Percentiles rank a stretch among this genome's conserved stretches.
Evolutionary conservation across 1,140 invertebrate species (phyloP).

Genomic region (Pogonomyrmex barbatus): DNA sequence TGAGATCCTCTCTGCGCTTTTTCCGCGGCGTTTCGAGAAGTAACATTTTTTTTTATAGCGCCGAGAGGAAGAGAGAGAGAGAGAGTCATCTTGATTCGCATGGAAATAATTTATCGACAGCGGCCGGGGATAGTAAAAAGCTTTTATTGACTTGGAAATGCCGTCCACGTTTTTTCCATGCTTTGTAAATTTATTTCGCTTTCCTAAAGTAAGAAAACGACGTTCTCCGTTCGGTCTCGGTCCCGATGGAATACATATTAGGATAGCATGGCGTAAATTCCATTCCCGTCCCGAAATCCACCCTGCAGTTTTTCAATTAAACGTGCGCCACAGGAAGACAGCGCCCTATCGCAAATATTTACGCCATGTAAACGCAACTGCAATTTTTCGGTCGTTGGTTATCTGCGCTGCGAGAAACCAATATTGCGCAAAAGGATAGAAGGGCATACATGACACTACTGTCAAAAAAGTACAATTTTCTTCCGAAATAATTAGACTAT

Average conservation of each 20-base stretch:
- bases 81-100: constrained; percentile 6
- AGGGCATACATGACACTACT: not conserved
- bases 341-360: constrained; percentile 46
- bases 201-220: constrained; percentile 41
- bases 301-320: constrained; percentile 55
- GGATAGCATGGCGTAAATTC: constrained; percentile 33
- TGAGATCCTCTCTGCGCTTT: not conserved
- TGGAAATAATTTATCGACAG: constrained; percentile 51
- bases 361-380: constrained; percentile 33
- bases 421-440: not conserved
- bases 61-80: not conserved
- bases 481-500: not conserved
- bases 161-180: not conserved
- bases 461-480: not conserved
- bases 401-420: not conserved
- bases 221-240: not conserved
- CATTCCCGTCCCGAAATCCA: constrained; percentile 17
- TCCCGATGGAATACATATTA: constrained; percentile 35
- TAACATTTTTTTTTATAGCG: constrained; percentile 17
- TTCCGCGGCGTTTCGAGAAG: not conserved
- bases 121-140: constrained; percentile 27
- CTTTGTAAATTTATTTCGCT: constrained; percentile 40
- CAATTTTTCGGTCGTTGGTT: constrained; percentile 47
- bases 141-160: constrained; percentile 46
- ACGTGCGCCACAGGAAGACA: constrained; percentile 7